phyloP scores from a whole-genome alignment of 2,797 vertebrate species.

The Chloroceryle amazona region DNA sequence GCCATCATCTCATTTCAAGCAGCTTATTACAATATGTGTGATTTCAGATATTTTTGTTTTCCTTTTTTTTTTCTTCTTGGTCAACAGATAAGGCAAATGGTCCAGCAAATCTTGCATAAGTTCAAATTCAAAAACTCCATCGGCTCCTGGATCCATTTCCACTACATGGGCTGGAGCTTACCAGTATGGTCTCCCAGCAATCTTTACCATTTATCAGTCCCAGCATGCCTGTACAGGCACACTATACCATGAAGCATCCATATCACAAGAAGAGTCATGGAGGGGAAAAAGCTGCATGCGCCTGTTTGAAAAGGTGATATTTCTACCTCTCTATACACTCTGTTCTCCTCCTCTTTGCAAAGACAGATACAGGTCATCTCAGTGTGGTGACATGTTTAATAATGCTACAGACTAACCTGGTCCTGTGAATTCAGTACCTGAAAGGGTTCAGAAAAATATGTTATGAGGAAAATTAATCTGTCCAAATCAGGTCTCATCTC shows the following conservation, averaged over 20 bases:
- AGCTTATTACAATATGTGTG: background rate
- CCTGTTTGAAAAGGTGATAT: constrained; percentile 21
- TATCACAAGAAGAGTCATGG: background rate
- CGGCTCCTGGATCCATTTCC: background rate
- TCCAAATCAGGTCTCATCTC: background rate
- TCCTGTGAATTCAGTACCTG: background rate
- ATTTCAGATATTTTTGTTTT: background rate
- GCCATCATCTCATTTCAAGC: background rate
- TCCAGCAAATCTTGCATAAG: constrained; percentile 20
- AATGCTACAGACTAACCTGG: background rate
- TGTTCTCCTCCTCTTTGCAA: background rate
- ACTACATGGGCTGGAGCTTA: constrained; percentile 47
- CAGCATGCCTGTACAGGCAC: background rate
- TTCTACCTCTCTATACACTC: background rate
- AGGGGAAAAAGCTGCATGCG: background rate
- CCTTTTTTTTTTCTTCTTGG: background rate
- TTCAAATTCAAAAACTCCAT: constrained; percentile 14
- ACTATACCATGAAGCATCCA: background rate
- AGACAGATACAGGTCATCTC: background rate
- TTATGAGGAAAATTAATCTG: background rate
- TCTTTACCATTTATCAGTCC: constrained; percentile 31
- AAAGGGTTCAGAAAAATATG: background rate
- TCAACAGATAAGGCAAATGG: constrained; percentile 60
- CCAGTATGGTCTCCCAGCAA: constrained; percentile 42
- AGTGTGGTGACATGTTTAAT: background rate